Evolutionary conservation across 2,797 vertebrate species (phyloP).

Genomic region (Chiloscyllium punctatum): DNA sequence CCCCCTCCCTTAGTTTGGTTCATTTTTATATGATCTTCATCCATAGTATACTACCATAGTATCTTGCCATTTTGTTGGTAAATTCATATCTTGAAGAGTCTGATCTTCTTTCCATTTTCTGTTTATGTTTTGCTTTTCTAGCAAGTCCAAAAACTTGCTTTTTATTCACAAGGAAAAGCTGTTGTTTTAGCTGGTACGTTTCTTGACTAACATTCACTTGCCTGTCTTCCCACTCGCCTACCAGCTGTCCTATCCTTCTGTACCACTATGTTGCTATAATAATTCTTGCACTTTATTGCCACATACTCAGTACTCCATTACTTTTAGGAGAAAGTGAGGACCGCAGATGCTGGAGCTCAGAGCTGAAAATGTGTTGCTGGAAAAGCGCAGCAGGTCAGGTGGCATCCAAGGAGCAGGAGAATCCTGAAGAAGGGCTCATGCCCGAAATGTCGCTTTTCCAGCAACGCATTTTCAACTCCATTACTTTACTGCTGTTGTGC

Average conservation of each 20-base stretch:
- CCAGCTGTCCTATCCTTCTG: background rate
- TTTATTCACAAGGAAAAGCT: background rate
- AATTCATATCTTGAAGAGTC: background rate
- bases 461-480: too few relatives aligned
- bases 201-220: background rate
- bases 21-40: background rate
- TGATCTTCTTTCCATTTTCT: background rate
- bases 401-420: too few relatives aligned
- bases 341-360: too few relatives aligned
- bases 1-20: background rate
- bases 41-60: background rate
- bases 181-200: background rate
- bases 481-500: background rate
- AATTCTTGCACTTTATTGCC: background rate
- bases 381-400: too few relatives aligned
- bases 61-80: background rate
- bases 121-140: background rate
- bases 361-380: too few relatives aligned
- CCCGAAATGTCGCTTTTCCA: too few relatives aligned
- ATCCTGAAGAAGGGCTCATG: too few relatives aligned
- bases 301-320: background rate
- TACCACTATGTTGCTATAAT: background rate
- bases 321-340: too few relatives aligned
- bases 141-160: background rate
- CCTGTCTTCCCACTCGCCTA: background rate